Evolutionary conservation across 2,797 vertebrate genomes (phyloP).

Genomic region (Rhincodon typus): DNA sequence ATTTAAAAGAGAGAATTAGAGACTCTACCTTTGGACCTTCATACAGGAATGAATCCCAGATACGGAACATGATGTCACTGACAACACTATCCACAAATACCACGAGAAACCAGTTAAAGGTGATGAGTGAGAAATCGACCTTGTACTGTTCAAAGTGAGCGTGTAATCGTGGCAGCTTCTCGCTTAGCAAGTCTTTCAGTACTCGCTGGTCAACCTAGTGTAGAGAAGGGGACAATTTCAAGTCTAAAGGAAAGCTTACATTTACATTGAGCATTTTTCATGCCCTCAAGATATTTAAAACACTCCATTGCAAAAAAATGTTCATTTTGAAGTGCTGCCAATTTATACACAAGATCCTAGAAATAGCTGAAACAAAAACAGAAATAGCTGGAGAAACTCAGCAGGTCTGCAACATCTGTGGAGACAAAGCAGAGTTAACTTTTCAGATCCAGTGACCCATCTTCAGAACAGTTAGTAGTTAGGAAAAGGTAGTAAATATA

Average conservation of each 20-base stretch:
- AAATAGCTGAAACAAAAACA: background rate
- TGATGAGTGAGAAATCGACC: slow-evolving; percentile 94
- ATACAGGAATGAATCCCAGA: slow-evolving; percentile 95
- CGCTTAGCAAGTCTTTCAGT: slow-evolving; percentile 88
- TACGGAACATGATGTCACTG: slow-evolving; percentile 91
- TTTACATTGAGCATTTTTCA: background rate
- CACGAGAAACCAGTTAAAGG: slow-evolving; percentile 98
- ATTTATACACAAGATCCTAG: background rate
- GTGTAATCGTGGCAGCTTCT: slow-evolving; percentile 87
- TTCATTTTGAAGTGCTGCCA: background rate
- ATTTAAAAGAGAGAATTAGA: background rate
- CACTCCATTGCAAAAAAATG: background rate
- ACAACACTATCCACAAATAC: slow-evolving; percentile 95
- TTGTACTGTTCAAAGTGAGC: slow-evolving; percentile 85
- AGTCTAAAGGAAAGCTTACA: background rate
- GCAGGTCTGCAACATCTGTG: too few relatives aligned
- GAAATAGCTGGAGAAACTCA: too few relatives aligned
- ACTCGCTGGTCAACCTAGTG: slow-evolving; percentile 92
- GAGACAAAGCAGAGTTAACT: too few relatives aligned
- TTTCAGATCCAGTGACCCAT: too few relatives aligned
- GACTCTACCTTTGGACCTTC: slow-evolving; percentile 87
- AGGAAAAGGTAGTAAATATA: too few relatives aligned
- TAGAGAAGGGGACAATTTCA: slow-evolving; percentile 13
- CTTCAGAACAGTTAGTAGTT: too few relatives aligned
- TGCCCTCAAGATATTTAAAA: too few relatives aligned